Base-by-base conservation (phyloP, 1,140 invertebrate genomes). In the Atta colombica region DNA sequence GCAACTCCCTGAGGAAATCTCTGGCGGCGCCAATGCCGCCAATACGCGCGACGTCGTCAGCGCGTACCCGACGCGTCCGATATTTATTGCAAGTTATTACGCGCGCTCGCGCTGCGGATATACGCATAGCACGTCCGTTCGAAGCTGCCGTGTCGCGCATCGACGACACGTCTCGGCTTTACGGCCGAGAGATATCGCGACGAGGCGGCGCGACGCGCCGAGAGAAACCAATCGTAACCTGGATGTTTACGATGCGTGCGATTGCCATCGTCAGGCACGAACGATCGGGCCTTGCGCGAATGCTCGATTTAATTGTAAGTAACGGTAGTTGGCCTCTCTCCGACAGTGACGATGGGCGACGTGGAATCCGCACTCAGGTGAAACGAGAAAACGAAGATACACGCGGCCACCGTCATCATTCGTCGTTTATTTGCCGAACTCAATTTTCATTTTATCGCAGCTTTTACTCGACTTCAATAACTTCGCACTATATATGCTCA, bases 81-180 rank as follows among this genome's bases (percentile, higher is more conserved):
- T 84, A 84, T 75, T 84, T 84, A 84, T 75, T 61, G 69, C 80
- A 53, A 75, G 55, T 84, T 84, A 75, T 84, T 84, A 75, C 45
- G 69, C 78, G 49, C 66, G 39, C 75, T 49, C 75, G 45, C 77
- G n/a, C 45, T 3, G 55, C 51, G 68, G 55, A 82, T 60, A 74
- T 60, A 61, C 80, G 31, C 77, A 1, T 21, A 28, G 68, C 53
- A 68, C 63, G 77, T 58, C 49, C 45, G 77, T 45, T 25, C 21
- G 45, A 21, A 49, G 25, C 78, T 31, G 25, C 25, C 31, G 49
- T 51, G 25, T 21, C 80, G 53, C 35, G 66, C 80, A 74, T 61
- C 53, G 55, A 74, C 80, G 77, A 18, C 58, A 25, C 61, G 25
- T 51, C 77, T 84, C 65, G 77, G 77, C 49, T 81, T 78, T 55